These are phyloP conservation scores for Acronicta alni DNA, from an alignment of 2,888 invertebrate genomes.

Conservation along the genomic window DNA sequence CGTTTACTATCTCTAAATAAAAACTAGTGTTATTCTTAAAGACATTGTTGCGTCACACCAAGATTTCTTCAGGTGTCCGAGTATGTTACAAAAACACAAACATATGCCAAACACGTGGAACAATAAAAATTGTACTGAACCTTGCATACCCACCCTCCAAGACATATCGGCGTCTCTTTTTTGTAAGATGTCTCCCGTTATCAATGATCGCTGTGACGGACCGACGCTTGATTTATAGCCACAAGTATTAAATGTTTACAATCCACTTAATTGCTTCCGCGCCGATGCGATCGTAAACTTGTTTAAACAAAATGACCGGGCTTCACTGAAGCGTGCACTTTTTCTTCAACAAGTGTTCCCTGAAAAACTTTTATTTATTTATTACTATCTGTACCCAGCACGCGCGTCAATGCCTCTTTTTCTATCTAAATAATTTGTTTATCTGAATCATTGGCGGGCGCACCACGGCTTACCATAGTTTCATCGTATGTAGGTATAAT, in stretches of 20 bases:
- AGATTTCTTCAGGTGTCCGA: too few species aligned
- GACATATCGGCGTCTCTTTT: neutral
- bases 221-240: constrained; percentile 66
- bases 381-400: too few species aligned
- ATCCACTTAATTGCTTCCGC: constrained; percentile 79
- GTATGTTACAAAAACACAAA: too few species aligned
- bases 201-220: constrained; percentile 61
- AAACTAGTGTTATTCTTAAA: too few species aligned
- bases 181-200: constrained; percentile 49
- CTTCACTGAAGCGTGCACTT: constrained; percentile 40
- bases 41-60: too few species aligned
- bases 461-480: too few species aligned
- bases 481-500: too few species aligned
- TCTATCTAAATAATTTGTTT: too few species aligned
- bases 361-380: constrained; percentile 23
- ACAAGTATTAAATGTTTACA: constrained; percentile 74
- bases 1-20: too few species aligned
- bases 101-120: too few species aligned
- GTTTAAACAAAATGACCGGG: constrained; percentile 42
- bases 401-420: too few species aligned
- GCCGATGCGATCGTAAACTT: constrained; percentile 65
- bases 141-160: constrained; percentile 1
- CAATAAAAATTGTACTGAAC: constrained; percentile 27
- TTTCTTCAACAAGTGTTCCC: constrained; percentile 40
- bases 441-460: too few species aligned